phyloP scores from a whole-genome alignment of 2,797 vertebrate genomes.

The Falco cherrug region DNA sequence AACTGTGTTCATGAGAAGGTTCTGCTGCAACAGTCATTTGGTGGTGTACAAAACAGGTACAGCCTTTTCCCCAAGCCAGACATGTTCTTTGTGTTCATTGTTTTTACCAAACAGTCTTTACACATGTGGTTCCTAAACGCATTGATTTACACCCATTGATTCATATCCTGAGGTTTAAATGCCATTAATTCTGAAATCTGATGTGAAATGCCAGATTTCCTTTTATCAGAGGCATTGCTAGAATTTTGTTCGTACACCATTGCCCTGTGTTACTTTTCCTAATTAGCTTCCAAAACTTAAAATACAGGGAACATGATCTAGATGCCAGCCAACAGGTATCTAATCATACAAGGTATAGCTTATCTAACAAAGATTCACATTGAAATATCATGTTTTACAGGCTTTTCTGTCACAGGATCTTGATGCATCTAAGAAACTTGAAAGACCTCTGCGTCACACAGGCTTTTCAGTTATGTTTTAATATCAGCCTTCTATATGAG shows the following conservation, averaged over 20 bases:
- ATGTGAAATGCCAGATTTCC: background rate
- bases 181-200: background rate
- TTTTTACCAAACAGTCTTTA: background rate
- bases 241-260: background rate
- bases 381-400: background rate
- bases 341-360: background rate
- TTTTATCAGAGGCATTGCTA: background rate
- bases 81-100: background rate
- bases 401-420: background rate
- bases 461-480: background rate
- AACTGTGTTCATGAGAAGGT: background rate
- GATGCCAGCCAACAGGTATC: background rate
- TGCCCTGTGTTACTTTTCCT: background rate
- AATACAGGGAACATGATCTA: background rate
- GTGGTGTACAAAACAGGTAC: accelerated
- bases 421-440: background rate
- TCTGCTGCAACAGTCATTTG: background rate
- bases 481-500: background rate
- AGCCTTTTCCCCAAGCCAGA: background rate
- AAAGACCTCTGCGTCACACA: background rate
- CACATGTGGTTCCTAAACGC: background rate
- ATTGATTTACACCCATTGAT: background rate
- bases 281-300: background rate
- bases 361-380: background rate
- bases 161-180: background rate